A percentile compares a stretch with the other conserved stretches of the same genome.
Evolutionary conservation across 1,140 invertebrate genomes (phyloP).

Genomic region (Eueides isabella): DNA sequence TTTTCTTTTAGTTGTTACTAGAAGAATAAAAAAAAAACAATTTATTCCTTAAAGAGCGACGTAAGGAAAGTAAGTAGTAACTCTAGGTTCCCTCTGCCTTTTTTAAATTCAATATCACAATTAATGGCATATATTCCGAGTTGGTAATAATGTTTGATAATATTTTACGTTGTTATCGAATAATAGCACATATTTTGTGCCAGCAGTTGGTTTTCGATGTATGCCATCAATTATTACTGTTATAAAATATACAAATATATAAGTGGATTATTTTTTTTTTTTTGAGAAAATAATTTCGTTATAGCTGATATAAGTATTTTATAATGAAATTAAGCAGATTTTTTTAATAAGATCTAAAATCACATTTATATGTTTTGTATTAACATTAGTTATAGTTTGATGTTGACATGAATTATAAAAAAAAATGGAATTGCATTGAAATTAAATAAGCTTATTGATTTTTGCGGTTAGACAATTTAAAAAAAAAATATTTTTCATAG

Average conservation of each 20-base stretch:
- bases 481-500: background rate
- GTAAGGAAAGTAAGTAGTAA: no score
- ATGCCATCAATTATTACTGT: background rate
- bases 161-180: background rate
- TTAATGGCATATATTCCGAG: background rate
- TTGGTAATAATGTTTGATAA: background rate
- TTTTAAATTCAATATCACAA: no score
- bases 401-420: no score
- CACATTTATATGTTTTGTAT: no score
- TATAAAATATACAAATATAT: background rate
- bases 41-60: no score
- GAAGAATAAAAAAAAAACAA: no score
- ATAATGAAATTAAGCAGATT: background rate
- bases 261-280: background rate
- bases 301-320: background rate
- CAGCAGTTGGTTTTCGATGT: background rate
- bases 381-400: no score
- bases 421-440: no score
- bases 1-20: no score
- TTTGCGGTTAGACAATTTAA: background rate
- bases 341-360: background rate
- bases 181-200: background rate
- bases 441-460: background rate
- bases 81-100: no score
- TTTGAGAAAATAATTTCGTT: background rate